phyloP scores from a whole-genome alignment of 1,140 invertebrate genomes.

The Hesperophylax magnus region DNA sequence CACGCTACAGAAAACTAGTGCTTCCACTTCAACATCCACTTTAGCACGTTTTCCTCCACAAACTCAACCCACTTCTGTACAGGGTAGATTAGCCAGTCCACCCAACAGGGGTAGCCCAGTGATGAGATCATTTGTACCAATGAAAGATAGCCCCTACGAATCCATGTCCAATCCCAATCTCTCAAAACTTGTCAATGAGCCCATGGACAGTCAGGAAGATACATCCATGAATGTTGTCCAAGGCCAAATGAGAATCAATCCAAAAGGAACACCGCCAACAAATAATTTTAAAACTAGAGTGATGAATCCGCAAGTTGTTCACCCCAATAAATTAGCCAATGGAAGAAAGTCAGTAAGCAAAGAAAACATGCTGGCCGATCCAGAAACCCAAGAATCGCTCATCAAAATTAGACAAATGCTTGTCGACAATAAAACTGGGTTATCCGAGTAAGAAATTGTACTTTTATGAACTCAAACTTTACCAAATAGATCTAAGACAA shows the following conservation, averaged over 20 bases:
- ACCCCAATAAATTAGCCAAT: slow-evolving; percentile 2
- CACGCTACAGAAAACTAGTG: slow-evolving; percentile 17
- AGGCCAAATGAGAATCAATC: slow-evolving; percentile 69
- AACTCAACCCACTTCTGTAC: slow-evolving; percentile 59
- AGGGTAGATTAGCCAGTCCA: slow-evolving; percentile 41
- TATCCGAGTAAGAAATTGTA: slow-evolving; percentile 44
- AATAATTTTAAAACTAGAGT: slow-evolving; percentile 41
- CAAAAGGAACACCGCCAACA: slow-evolving; percentile 58
- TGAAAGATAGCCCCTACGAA: slow-evolving; percentile 73
- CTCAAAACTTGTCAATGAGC: slow-evolving; percentile 52
- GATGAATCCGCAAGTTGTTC: slow-evolving; percentile 50
- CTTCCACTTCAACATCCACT: slow-evolving; percentile 56
- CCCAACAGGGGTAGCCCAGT: slow-evolving; percentile 25
- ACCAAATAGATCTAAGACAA: no score
- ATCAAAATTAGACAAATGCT: slow-evolving; percentile 54
- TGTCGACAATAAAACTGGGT: slow-evolving; percentile 53
- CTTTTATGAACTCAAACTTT: neutral
- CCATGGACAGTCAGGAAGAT: slow-evolving; percentile 62
- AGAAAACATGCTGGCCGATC: slow-evolving; percentile 25
- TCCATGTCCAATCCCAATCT: slow-evolving; percentile 57
- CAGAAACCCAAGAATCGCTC: slow-evolving; percentile 45
- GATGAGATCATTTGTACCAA: slow-evolving; percentile 61
- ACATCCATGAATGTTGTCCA: slow-evolving; percentile 69
- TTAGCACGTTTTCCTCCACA: slow-evolving; percentile 61
- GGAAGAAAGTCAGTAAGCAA: slow-evolving; percentile 6